Percentiles rank a stretch among this genome's conserved stretches.
Conservation (phyloP, 2,888 invertebrate species). For the Drosophila gaucha region DNA sequence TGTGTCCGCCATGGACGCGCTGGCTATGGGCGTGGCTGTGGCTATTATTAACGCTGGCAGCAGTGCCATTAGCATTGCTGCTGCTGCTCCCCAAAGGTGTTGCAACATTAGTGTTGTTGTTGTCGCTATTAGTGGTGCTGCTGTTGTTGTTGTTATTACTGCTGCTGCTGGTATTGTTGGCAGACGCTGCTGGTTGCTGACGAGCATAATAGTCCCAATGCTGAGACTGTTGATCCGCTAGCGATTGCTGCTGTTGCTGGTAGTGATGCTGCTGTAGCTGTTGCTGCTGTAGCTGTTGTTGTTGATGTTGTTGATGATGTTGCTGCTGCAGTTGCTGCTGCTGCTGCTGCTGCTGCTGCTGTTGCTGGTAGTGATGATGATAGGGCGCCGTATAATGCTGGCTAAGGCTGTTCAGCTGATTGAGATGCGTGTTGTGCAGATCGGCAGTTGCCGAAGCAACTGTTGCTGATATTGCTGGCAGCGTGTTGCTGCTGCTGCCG, state of each 20-base stretch:
- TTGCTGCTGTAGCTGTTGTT: conserved; percentile 54
- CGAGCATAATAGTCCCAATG: conserved; percentile 84
- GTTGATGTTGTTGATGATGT: conserved; percentile 48
- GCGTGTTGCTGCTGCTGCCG: conserved; percentile 41
- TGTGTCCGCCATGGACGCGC: conserved; percentile 35
- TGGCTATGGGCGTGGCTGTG: conserved; percentile 38
- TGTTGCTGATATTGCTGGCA: conserved; percentile 56
- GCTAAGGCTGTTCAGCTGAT: conserved; percentile 82
- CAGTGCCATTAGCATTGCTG: conserved; percentile 56
- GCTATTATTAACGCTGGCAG: conserved; percentile 35
- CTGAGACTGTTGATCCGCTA: conserved; percentile 71
- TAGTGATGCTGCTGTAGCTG: conserved; percentile 52
- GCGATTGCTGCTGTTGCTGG: conserved; percentile 60
- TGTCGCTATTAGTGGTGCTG: conserved; percentile 67
- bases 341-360: conserved; percentile 61
- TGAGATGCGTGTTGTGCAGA: conserved; percentile 81
- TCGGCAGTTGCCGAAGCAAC: conserved; percentile 67
- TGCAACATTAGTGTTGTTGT: conserved; percentile 61
- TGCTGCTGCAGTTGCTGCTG: conserved; percentile 61
- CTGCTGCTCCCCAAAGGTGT: conserved; percentile 59
- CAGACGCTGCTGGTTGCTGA: conserved; percentile 58
- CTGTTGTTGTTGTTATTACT: conserved; percentile 53
- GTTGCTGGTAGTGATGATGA: conserved; percentile 65
- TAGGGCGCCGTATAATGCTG: conserved; percentile 81
- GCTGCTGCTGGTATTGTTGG: conserved; percentile 61